phyloP scores from a whole-genome alignment of 2,888 invertebrate genomes.

The Lypha dubia region DNA sequence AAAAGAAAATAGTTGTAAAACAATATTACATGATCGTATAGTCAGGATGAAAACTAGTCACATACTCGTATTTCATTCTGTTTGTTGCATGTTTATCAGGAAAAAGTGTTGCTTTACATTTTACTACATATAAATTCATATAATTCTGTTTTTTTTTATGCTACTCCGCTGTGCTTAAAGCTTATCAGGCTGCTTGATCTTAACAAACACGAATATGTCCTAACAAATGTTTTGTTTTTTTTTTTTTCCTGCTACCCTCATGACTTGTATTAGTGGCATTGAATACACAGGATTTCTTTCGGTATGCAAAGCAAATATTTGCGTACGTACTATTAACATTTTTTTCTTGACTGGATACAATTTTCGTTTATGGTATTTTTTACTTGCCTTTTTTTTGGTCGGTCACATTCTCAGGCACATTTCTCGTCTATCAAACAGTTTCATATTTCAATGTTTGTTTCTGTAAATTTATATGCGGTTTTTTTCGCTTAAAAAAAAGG shows the following conservation, averaged over 20 bases:
- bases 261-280: conserved; percentile 33
- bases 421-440: conserved; percentile 38
- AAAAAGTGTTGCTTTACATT: conserved; percentile 24
- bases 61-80: conserved; percentile 17
- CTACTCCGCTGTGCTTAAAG: too few relatives aligned
- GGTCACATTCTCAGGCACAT: conserved; percentile 45
- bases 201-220: conserved; percentile 29
- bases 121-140: conserved; percentile 14
- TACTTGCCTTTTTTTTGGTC: not conserved
- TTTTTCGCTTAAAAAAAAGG: conserved; percentile 7
- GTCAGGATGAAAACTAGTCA: conserved; percentile 21
- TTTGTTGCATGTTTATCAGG: conserved; percentile 16
- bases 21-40: conserved; percentile 27
- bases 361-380: not conserved
- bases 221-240: not conserved
- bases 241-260: not conserved
- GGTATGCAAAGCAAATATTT: conserved; percentile 65
- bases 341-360: conserved; percentile 14
- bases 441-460: conserved; percentile 55
- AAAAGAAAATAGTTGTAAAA: too few relatives aligned
- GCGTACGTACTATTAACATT: not conserved
- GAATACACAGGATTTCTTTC: conserved; percentile 17
- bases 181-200: conserved; percentile 62
- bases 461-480: conserved; percentile 6
- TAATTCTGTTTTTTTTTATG: not conserved